Evolutionary conservation across 2,113 vertebrate genomes (phyloP).

Genomic region (Pyrgilauda ruficollis): DNA sequence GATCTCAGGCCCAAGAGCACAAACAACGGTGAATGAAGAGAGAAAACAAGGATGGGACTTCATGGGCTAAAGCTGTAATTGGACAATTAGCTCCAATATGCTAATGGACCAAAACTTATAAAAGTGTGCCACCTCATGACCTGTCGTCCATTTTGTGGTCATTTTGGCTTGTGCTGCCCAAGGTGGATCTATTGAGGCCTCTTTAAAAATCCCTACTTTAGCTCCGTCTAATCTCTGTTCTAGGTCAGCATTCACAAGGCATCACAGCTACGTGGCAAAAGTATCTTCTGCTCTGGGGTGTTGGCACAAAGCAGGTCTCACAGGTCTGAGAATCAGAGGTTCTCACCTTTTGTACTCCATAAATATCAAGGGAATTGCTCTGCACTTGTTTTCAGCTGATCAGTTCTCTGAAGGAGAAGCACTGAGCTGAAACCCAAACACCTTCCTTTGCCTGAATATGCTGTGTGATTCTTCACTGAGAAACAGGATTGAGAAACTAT

Average conservation of each 20-base stretch:
- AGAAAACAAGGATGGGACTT: not conserved
- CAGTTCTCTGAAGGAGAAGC: not conserved
- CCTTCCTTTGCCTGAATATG: not conserved
- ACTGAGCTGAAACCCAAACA: not conserved
- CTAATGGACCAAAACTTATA: not conserved
- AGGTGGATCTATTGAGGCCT: not conserved
- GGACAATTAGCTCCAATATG: not conserved
- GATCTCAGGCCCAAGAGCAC: not conserved
- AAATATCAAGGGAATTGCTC: not conserved
- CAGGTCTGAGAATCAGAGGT: not conserved
- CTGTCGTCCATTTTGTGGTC: not conserved
- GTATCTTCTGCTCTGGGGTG: not conserved
- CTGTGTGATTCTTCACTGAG: not conserved
- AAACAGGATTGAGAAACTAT: not conserved
- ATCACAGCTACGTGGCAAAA: not conserved
- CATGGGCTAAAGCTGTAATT: not conserved
- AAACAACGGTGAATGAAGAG: not conserved
- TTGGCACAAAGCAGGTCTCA: not conserved
- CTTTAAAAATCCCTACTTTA: not conserved
- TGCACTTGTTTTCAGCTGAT: constrained; percentile 14
- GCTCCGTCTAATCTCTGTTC: not conserved
- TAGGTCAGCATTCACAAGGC: not conserved
- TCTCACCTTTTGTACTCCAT: not conserved
- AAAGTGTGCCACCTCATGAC: not conserved
- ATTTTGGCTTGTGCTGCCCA: not conserved